Base-by-base conservation (phyloP, 2,888 invertebrate genomes). In the Philaethria dido region DNA sequence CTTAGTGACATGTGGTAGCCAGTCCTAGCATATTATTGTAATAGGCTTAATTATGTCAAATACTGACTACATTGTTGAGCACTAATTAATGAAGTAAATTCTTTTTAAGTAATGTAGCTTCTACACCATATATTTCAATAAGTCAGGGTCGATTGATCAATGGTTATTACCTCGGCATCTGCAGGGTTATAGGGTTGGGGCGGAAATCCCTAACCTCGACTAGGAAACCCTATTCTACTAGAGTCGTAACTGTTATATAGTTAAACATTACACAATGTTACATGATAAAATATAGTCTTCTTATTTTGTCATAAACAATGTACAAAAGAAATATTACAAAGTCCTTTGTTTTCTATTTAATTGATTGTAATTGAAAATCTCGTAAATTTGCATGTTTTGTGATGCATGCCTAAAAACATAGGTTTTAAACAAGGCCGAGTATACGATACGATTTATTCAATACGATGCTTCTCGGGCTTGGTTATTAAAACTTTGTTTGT, bases 1-100 rank as follows among this genome's bases (percentile, higher is more conserved):
- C 55, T 78, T 81, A 78, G 81, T 82, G 81, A 88, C 91, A 92
- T 91, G 85, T 92, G 91, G 88, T 77, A 76, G 81, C 86, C 91
- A 91, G 81, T 83, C 88, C 78, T 77, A 73, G 75, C 75, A 52
- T 52, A 79, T 74, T 57, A 33, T 11, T 29, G 13, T 54, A 39
- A 66, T 63, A 47, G 60, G 42, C 25, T 42, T 59, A 62, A 66
- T 50, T 42, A 50, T 66, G 33, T 63, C 45, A 63, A 54, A 25
- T 59, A 54, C 22, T 44, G 4, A 9, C 20, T 42, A 47, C 33
- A 33, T 18, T 18, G 18, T 33, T 29, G 14, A 45, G 1, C 9
- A 33, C 14, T 18, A 47, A 60, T 9, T 25, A 60, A 11, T 0
- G 11, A 11, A 22, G 9, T 2, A 29, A 29, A 60, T 9, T 5